Percentiles rank a stretch among this genome's conserved stretches.
These are phyloP conservation scores for Aurelia sp. DNA, from an alignment of 30 jellyfish, hydroid and myxozoan species.

Conservation along the genomic window DNA sequence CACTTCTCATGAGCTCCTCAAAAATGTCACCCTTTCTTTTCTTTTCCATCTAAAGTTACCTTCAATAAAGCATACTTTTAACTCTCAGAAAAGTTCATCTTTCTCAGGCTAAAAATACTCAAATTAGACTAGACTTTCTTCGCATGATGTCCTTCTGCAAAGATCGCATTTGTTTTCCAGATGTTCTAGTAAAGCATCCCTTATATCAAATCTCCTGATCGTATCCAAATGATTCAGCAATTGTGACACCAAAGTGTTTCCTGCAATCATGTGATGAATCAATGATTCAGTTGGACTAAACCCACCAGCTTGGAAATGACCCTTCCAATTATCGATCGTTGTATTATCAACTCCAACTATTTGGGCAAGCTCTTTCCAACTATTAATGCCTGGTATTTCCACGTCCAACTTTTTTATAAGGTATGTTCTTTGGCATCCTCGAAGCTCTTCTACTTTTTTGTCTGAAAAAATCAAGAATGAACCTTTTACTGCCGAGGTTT, in stretches of 20 bases:
- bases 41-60: no score
- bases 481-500: no score
- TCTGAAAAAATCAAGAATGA: not conserved
- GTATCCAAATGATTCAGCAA: not conserved
- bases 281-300: not conserved
- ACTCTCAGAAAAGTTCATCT: no score
- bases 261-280: not conserved
- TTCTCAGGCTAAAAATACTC: no score
- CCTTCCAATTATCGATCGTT: not conserved
- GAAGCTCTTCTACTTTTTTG: not conserved
- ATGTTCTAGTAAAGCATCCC: not conserved
- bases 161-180: not conserved
- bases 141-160: not conserved
- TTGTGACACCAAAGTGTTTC: not conserved
- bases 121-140: no score
- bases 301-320: not conserved
- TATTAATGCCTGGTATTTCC: not conserved
- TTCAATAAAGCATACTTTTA: no score
- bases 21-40: no score
- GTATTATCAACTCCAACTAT: not conserved
- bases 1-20: no score
- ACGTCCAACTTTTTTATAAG: not conserved
- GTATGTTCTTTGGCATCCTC: not conserved
- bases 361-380: conserved; percentile 12
- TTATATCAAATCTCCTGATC: not conserved